These are phyloP conservation scores for Araneus ventricosus DNA, from an alignment of 1,140 invertebrate genomes.

Conservation along the genomic window DNA sequence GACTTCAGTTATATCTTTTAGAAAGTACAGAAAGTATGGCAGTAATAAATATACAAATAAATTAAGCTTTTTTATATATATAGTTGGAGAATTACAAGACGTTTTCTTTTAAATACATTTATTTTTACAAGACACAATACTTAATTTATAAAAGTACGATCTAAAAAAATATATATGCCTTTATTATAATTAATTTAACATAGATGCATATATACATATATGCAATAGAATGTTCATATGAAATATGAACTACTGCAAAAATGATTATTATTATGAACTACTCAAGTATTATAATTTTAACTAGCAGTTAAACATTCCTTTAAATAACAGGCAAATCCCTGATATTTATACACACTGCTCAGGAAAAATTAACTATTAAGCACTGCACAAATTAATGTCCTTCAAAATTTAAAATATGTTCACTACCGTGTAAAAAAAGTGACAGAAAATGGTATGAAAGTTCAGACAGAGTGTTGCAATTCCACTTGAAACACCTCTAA, in stretches of 20 bases:
- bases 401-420: too few species aligned
- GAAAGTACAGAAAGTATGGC: too few species aligned
- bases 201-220: conserved; percentile 37
- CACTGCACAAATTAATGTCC: neutral
- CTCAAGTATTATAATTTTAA: conserved; percentile 12
- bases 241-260: conserved; percentile 36
- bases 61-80: neutral
- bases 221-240: conserved; percentile 38
- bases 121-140: conserved; percentile 25
- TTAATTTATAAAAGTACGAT: conserved; percentile 39
- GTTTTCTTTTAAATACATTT: neutral
- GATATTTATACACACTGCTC: neutral
- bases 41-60: neutral
- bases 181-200: conserved; percentile 40
- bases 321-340: conserved; percentile 39
- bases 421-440: too few species aligned
- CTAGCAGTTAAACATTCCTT: conserved; percentile 9
- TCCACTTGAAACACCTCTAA: too few species aligned
- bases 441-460: too few species aligned
- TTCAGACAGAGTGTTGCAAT: too few species aligned
- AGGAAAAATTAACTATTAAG: neutral
- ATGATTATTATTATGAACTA: conserved; percentile 34
- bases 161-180: conserved; percentile 53
- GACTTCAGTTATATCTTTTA: neutral
- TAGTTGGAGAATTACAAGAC: neutral